phyloP scores from a whole-genome alignment of 23 tunicate genomes.

The Styela clava region DNA sequence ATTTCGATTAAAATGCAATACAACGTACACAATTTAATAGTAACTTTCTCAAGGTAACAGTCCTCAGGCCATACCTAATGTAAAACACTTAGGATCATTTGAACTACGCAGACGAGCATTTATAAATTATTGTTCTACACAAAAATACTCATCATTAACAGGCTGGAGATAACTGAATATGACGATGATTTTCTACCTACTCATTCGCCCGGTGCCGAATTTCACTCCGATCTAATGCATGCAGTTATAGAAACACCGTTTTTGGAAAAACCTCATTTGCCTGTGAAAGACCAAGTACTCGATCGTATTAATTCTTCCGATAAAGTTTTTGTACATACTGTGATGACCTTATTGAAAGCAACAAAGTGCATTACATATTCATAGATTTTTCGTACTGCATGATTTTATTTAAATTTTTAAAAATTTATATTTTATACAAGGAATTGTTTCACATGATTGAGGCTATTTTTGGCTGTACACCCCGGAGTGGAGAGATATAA shows the following conservation, averaged over 20 bases:
- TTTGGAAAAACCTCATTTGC: not conserved
- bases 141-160: slow-evolving; percentile 20
- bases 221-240: slow-evolving; percentile 69
- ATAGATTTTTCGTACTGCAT: slow-evolving; percentile 1
- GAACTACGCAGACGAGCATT: too few species aligned
- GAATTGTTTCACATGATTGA: too few species aligned
- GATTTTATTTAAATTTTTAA: too few species aligned
- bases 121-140: too few species aligned
- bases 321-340: slow-evolving; percentile 53
- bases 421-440: too few species aligned
- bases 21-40: too few species aligned
- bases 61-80: too few species aligned
- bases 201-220: slow-evolving; percentile 35
- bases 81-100: too few species aligned
- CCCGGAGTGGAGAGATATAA: too few species aligned
- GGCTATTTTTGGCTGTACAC: too few species aligned
- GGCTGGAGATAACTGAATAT: slow-evolving; percentile 51
- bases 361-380: slow-evolving; percentile 57
- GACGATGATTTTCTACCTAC: slow-evolving; percentile 53
- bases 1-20: too few species aligned
- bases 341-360: slow-evolving; percentile 47
- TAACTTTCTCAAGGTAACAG: too few species aligned
- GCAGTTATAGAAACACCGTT: slow-evolving; percentile 47
- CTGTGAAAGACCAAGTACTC: not conserved
- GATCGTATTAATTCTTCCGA: slow-evolving; percentile 30